A percentile compares a stretch with the other conserved stretches of the same genome.
These are phyloP conservation scores for Agonopterix heracliana DNA, from an alignment of 2,888 invertebrate species.

Conservation along the genomic window DNA sequence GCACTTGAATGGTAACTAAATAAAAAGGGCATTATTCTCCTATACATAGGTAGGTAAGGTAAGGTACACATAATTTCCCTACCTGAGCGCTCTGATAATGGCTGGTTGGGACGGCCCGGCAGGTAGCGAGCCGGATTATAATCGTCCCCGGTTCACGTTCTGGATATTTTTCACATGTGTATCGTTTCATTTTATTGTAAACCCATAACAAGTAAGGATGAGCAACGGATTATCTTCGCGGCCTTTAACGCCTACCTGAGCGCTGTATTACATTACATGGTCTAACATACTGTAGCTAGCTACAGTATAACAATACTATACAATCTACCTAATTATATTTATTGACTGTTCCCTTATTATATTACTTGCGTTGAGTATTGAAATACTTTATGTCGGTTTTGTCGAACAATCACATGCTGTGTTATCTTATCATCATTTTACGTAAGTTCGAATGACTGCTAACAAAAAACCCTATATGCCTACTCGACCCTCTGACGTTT, in stretches of 20 bases:
- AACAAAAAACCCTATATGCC: background rate
- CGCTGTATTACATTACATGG: no score
- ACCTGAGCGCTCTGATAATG: slow-evolving; percentile 58
- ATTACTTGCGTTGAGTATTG: no score
- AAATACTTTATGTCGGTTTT: no score
- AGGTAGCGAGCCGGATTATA: slow-evolving; percentile 60
- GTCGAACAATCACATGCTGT: no score
- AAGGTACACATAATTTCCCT: slow-evolving; percentile 44
- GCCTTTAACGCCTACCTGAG: background rate
- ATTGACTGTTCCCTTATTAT: no score
- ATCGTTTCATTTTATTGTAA: slow-evolving; percentile 10
- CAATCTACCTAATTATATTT: no score
- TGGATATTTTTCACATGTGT: slow-evolving; percentile 1
- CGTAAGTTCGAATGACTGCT: background rate
- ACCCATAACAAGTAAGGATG: slow-evolving; percentile 1
- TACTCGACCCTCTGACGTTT: no score
- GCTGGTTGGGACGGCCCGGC: slow-evolving; percentile 42
- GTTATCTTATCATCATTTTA: no score
- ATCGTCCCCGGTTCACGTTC: slow-evolving; percentile 33
- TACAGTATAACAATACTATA: no score
- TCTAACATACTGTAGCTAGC: no score
- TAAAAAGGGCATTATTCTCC: slow-evolving; percentile 31
- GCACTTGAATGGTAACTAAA: slow-evolving; percentile 28
- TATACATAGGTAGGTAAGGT: slow-evolving; percentile 32
- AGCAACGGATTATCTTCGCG: slow-evolving; percentile 5